These are phyloP conservation scores for Tetraneura akinire DNA, from an alignment of 1,140 invertebrate genomes.

Conservation along the genomic window DNA sequence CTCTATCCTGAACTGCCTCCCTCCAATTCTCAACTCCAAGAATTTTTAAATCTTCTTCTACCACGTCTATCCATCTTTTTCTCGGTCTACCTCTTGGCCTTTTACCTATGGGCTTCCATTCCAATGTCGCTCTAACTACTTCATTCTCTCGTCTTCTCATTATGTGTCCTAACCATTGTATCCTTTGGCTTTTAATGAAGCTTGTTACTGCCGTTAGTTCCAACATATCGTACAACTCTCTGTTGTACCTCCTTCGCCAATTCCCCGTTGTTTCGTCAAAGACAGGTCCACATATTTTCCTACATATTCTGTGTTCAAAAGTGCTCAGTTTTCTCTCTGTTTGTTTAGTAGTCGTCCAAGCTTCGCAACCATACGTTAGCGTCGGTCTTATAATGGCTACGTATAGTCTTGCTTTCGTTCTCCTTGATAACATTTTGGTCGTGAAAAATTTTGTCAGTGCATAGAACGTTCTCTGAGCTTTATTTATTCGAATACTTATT, in stretches of 20 bases:
- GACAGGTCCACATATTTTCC: neutral
- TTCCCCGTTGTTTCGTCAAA: neutral
- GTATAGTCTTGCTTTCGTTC: slow-evolving; percentile 9
- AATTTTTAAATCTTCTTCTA: slow-evolving; percentile 1
- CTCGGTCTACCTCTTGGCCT: neutral
- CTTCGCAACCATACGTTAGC: slow-evolving; percentile 2
- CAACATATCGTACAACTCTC: no score
- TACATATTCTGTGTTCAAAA: neutral
- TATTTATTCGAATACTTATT: neutral
- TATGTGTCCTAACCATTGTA: slow-evolving; percentile 17
- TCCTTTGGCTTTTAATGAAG: neutral
- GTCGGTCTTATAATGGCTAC: neutral
- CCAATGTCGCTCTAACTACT: slow-evolving; percentile 4
- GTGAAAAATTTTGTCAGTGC: neutral
- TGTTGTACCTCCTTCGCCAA: no score
- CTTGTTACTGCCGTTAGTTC: neutral
- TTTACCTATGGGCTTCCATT: neutral
- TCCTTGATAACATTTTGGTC: slow-evolving; percentile 1
- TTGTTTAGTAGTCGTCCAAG: neutral
- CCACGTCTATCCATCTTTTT: neutral
- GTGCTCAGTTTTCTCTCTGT: neutral
- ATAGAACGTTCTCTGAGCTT: neutral
- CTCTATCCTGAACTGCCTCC: neutral
- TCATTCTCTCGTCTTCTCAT: slow-evolving; percentile 11
- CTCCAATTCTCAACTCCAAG: neutral